Evolutionary conservation across 2,113 vertebrate species (phyloP), one percentile per base, ranked within the genome.

Genomic region (Poeciliopsis occidentalis): DNA sequence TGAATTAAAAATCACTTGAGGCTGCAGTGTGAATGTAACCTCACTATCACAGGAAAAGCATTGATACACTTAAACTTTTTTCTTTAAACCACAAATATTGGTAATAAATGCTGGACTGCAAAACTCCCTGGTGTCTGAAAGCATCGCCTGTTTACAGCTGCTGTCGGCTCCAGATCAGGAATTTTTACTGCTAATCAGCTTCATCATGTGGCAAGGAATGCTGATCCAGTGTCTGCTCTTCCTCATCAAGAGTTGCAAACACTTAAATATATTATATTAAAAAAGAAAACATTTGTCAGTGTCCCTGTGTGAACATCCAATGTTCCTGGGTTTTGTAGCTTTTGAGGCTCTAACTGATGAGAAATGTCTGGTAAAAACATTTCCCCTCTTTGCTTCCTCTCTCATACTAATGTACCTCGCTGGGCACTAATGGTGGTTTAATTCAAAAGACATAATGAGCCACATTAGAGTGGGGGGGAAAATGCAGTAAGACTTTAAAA

Each of bases 391-490:
- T 57, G 15, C 17, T 60, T 31, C 5, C 26, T 60, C 13, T 51
- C 13, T 11, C 4, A 13, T 27, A 34, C 29, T 67, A 51, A 72
- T 63, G 31, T 27, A 30, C 57, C n/a, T 67, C 3, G 12, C 26
- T 63, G n/a, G 68, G 41, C 19, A 12, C 26, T 68, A 44, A 78
- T 78, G 29, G 69, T 26, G 27, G 64, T 4, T 54, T 19, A 60
- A 29, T 32, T 73, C 29, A 63, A 63, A 73, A 29, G 13, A 60
- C 17, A 54, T 57, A 68, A 73, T 73, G 27, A 64, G 26, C 12
- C 26, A 12, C 60, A 54, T 75, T 47, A 68, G 27, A 68, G 54
- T 17, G 32, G 41, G 10, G 10, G 17, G 65, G 30, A 60, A 66
- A 57, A 39, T 47, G 47, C 31, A 12, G 60, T 29, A 60, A 19